Base-by-base conservation (phyloP, 2,113 vertebrate genomes). In the Sitta europaea region DNA sequence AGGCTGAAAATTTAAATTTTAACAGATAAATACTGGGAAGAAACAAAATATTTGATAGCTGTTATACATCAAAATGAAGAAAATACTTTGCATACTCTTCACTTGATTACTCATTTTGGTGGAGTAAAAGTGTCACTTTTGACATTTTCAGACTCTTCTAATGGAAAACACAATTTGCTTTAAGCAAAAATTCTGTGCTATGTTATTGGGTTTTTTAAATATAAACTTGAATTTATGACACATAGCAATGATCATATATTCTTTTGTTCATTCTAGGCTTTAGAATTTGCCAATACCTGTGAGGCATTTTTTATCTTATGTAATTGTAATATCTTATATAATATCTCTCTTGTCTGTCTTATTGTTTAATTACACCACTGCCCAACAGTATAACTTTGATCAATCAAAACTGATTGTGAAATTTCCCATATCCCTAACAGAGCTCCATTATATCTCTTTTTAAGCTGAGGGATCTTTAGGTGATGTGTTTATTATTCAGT, bases 1-100 rank as follows among this genome's bases (percentile, higher is more conserved):
- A 71, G 14, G 7, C 11, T 36, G 25, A 71, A 35, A 47, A 53
- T 27, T 43, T 75, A 47, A 61, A 66, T 53, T 23, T 81, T 84
- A 45, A 24, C 5, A 28, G 38, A 38, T 11, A 31, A 2, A 24
- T 45, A 23, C 48, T 74, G 45, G 18, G 47, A 5, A 92, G 48
- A 53, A 67, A 7, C 2, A 10, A 25, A 74, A 11, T 16, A 11
- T 61, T 36, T 31, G 2, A 54, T 29, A 24, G 2, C 2, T 57
- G 65, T 71, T 45, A 19, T 31, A 20, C 7, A 7, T 50, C 70
- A 36, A 77, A 93, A 57, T 53, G 2, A 70, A 62, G 24, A 53
- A 84, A 65, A 68, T 5, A 4, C 2, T 72, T 75, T 50, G 1
- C 9, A 21, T 36, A n/a, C 4, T 24, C 22, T 55, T 85, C 0